Evolutionary conservation across 1,140 invertebrate genomes (phyloP).

Genomic region (Schlechtendalia chinensis): DNA sequence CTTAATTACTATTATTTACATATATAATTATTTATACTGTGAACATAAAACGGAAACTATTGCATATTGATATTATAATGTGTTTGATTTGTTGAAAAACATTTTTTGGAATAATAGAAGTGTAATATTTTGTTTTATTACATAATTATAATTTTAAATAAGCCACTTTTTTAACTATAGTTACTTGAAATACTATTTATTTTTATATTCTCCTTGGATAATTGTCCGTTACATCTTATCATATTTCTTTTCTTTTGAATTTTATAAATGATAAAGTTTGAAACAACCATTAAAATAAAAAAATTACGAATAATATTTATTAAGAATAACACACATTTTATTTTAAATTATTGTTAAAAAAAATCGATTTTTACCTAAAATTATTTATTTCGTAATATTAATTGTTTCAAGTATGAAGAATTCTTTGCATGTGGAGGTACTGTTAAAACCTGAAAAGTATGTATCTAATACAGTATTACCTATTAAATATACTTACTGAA

Average conservation of each 20-base stretch:
- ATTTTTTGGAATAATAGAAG: no score
- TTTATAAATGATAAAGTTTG: background rate
- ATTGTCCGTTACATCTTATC: constrained; percentile 22
- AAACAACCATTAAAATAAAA: no score
- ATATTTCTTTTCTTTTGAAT: background rate
- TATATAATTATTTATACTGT: no score
- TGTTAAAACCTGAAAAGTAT: constrained; percentile 46
- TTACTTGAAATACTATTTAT: no score
- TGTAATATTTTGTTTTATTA: no score
- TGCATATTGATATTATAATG: no score
- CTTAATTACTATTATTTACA: no score
- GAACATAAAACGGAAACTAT: no score
- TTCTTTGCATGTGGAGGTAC: constrained; percentile 49
- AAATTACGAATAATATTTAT: background rate
- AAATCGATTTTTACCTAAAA: background rate
- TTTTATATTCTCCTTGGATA: constrained; percentile 31
- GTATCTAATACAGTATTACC: background rate
- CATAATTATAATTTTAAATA: no score
- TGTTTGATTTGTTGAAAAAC: no score
- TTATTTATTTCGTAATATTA: background rate
- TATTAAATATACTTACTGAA: no score
- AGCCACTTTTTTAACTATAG: no score
- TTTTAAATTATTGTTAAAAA: background rate
- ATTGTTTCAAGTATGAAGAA: constrained; percentile 50
- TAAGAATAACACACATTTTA: background rate